Evolutionary conservation across 2,113 vertebrate genomes (phyloP).

Genomic region (Antechinus stuartii): DNA sequence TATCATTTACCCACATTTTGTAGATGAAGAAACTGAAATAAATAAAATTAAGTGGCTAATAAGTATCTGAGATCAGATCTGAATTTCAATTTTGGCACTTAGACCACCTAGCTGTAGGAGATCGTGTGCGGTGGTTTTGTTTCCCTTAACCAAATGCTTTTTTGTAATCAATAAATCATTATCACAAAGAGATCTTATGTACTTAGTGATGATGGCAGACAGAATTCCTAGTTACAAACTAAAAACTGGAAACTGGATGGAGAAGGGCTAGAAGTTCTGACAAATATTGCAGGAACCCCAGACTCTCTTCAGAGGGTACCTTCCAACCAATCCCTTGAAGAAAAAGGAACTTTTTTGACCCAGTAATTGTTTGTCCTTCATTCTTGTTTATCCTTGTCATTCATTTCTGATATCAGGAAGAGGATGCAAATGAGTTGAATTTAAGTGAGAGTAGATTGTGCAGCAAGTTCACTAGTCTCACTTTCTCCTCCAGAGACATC

Average conservation of each 20-base stretch:
- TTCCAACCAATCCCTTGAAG: background rate
- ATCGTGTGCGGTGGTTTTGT: background rate
- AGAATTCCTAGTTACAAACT: background rate
- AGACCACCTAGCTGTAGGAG: background rate
- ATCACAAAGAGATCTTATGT: background rate
- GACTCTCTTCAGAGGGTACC: background rate
- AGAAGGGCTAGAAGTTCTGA: background rate
- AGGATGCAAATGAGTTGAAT: no score
- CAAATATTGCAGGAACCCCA: background rate
- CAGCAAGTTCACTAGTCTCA: no score
- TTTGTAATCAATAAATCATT: background rate
- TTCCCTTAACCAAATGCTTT: background rate
- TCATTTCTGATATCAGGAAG: no score
- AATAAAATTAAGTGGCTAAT: background rate
- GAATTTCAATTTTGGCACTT: background rate
- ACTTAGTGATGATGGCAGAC: background rate
- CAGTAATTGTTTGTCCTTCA: no score
- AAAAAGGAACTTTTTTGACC: background rate
- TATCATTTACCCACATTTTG: background rate
- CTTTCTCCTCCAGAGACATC: no score
- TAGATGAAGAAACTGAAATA: background rate
- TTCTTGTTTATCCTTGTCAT: no score
- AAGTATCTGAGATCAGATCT: background rate
- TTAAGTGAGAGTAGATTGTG: no score
- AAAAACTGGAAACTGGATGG: background rate